A percentile compares a stretch with the other conserved stretches of the same genome.
Evolutionary conservation across 2,888 invertebrate species (phyloP).

Genomic region (Lomographa bimaculata): DNA sequence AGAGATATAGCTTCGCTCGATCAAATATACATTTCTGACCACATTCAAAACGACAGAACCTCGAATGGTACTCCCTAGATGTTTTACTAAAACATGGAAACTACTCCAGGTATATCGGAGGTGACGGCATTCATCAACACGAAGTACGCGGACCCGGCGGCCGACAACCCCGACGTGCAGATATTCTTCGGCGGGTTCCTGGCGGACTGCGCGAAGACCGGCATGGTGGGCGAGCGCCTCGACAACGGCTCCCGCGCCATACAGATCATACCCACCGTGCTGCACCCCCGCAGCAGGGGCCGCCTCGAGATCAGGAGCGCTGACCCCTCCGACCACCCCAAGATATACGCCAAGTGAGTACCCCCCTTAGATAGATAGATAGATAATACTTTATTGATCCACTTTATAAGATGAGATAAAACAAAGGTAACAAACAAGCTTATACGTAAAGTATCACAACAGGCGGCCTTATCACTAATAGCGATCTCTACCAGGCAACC

Average conservation of each 20-base stretch:
- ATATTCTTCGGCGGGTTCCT: conserved; percentile 94
- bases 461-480: no score
- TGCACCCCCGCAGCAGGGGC: conserved; percentile 95
- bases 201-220: conserved; percentile 93
- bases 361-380: no score
- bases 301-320: conserved; percentile 87
- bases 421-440: no score
- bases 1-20: no score
- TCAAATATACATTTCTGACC: no score
- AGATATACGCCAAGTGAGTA: conserved; percentile 92
- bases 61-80: no score
- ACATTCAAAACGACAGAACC: no score
- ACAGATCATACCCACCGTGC: conserved; percentile 89
- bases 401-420: no score
- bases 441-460: no score
- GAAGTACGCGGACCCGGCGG: conserved; percentile 88
- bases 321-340: conserved; percentile 92
- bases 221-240: conserved; percentile 91
- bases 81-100: no score
- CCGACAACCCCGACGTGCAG: conserved; percentile 93
- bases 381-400: no score
- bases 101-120: conserved; percentile 90
- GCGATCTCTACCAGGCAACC: no score
- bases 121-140: conserved; percentile 93
- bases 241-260: conserved; percentile 88